phyloP scores from a whole-genome alignment of 2,888 invertebrate genomes.

The Cephus runcator region DNA sequence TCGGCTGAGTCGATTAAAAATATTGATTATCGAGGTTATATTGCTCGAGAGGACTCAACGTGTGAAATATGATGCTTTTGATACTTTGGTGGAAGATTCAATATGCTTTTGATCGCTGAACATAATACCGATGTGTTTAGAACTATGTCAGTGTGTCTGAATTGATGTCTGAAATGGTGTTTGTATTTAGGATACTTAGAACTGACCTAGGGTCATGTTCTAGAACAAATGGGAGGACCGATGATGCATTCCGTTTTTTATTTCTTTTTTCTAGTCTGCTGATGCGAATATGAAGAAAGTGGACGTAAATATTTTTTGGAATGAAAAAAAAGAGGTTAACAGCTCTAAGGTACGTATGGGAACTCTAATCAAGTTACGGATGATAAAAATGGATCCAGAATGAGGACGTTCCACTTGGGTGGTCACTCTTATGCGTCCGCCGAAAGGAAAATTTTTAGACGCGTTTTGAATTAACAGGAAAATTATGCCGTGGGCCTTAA shows the following conservation, averaged over 20 bases:
- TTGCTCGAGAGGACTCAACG: background rate
- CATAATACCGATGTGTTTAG: background rate
- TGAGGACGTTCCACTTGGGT: slow-evolving; percentile 5
- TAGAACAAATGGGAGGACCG: background rate
- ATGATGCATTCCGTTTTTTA: background rate
- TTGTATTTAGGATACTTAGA: background rate
- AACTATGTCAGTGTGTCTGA: slow-evolving; percentile 1
- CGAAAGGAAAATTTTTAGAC: slow-evolving; percentile 6
- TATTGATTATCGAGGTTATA: background rate
- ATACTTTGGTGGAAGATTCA: background rate
- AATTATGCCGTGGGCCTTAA: slow-evolving; percentile 8
- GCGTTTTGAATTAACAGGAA: slow-evolving; percentile 5
- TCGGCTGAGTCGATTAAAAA: background rate
- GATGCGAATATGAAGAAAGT: background rate
- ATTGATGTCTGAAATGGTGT: background rate
- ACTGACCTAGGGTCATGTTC: background rate
- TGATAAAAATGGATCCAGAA: background rate
- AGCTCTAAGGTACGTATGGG: background rate
- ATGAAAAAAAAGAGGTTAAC: background rate
- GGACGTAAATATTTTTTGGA: background rate
- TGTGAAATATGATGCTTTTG: slow-evolving; percentile 1
- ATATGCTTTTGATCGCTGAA: slow-evolving; percentile 4
- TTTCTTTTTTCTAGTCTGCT: background rate
- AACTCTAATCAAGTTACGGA: background rate
- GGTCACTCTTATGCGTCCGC: slow-evolving; percentile 12